Evolutionary conservation across 2,888 invertebrate species (phyloP), one percentile per base, ranked within the genome.

Genomic region (Agrypnus murinus): DNA sequence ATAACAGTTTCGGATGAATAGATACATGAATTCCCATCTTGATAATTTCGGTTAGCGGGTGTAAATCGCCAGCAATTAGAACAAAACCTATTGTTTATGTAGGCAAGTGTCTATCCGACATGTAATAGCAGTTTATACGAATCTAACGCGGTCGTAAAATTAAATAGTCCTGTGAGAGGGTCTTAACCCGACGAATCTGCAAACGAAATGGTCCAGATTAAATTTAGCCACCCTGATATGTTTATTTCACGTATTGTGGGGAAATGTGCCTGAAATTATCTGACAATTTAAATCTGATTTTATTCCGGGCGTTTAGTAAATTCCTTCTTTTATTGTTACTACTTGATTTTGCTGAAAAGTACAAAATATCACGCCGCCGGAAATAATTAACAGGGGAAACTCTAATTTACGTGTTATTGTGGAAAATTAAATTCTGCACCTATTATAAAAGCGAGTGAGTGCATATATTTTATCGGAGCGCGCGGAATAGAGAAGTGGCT

Each of bases 91-190:
- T 48, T 62, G 62, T 62, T 62, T 62, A 62, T 45, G 38, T 17
- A 48, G 38, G 25, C 36, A 62, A 62, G 45, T 62, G 34, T 62
- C 48, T 62, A 62, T 48, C 38, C 32, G 19, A 32, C 34, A 45
- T 67, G 69, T 70, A 74, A 74, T 67, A 63, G 69, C 69, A 65
- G 53, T 73, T 71, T 73, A 73, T 65, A 69, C 58, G 65, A 72
- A 72, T 70, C 66, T 75, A 73, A 73, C 53, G 70, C 50, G 60
- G 59, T 67, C 65, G 59, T 75, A 75, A 73, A 75, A 69, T 71
- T 67, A 73, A 75, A 72, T 70, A 73, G 70, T 67, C 64, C 71
- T 70, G 40, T 32, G 62, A 70, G 40, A 62, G 65, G 62, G 65
- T 60, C 46, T 70, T 62, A 55, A 60, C 70, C 65, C 65, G 36